Conservation (phyloP, 1,140 invertebrate genomes). For the Cyclina sinensis region DNA sequence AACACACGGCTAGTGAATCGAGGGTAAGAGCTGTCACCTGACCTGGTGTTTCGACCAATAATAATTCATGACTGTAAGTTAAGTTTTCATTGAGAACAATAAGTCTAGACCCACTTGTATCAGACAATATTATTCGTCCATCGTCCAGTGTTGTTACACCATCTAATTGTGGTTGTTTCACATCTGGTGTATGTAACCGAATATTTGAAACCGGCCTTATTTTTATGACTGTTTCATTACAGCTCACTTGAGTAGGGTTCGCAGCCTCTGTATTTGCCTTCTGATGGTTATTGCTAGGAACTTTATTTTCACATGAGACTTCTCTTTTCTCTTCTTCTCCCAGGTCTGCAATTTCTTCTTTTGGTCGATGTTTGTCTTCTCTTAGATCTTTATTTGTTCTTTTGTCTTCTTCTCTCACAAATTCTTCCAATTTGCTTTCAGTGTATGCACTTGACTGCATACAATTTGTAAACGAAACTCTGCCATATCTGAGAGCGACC, state of each 20-base stretch:
- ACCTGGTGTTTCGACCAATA: background rate
- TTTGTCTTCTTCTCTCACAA: no score
- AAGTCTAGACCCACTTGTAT: background rate
- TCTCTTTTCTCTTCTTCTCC: no score
- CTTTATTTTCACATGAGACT: no score
- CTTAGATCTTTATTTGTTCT: no score
- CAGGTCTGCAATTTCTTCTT: no score
- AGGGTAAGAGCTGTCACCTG: background rate
- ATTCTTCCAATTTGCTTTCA: background rate
- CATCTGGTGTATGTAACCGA: background rate
- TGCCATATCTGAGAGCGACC: background rate
- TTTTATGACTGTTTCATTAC: background rate
- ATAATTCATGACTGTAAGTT: background rate
- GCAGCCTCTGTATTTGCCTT: no score
- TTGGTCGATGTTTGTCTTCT: no score
- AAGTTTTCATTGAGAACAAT: background rate
- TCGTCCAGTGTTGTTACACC: background rate
- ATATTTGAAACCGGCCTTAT: background rate
- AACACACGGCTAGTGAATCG: background rate
- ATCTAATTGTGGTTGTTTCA: background rate
- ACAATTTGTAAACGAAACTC: background rate
- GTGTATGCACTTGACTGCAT: background rate
- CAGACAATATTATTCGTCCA: background rate
- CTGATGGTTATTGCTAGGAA: no score
- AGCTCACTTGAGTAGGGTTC: background rate